Base-by-base conservation (phyloP, 2,888 invertebrate species). In the Prionchulus punctatus region DNA sequence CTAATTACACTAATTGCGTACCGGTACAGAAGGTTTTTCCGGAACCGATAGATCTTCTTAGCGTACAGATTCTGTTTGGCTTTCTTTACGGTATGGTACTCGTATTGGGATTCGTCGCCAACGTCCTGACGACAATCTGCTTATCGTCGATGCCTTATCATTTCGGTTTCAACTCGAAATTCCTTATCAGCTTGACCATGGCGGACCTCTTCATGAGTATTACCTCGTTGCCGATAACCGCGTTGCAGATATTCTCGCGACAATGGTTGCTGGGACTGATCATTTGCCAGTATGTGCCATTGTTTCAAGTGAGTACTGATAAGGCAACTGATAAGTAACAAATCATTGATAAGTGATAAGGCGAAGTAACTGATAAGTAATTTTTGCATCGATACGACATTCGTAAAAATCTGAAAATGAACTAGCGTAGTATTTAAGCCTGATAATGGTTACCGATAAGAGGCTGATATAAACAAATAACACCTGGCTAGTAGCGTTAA, bases 171-270 rank as follows among this genome's bases (percentile, higher is more conserved):
- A 55, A 43, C 21, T 7, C 12, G 21, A 43, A 53, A 3, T 56
- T 56, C 30, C 15, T 56, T 2, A 55, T 56, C n/a, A 56, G 56
- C 28, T 30, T 56, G 2, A 48, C 56, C 2, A 3, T 48, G 21
- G 30, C 56, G 18, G 52, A 56, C 30, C 2, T 52, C 2, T 28
- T 25, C 4, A 56, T 56, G 27, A 28, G 52, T 31, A 23, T 53
- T 7, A 56, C 53, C 3, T 55, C 55, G n/a, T 25, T 50, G 27
- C 55, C 48, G 7, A 7, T 30, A 3, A 43, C 50, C 25, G 56
- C 56, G 12, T 21, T 56, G 12, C 27, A 30, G 2, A 42, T 31
- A 15, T 56, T 56, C 28, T 23, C 49, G 3, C 51, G 52, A 3
- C 7, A 26, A 21, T 56, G 56, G 56, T 25, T 51, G 21, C 47